Evolutionary conservation across 2,888 invertebrate genomes (phyloP).

Genomic region (Thymelicus acteon): DNA sequence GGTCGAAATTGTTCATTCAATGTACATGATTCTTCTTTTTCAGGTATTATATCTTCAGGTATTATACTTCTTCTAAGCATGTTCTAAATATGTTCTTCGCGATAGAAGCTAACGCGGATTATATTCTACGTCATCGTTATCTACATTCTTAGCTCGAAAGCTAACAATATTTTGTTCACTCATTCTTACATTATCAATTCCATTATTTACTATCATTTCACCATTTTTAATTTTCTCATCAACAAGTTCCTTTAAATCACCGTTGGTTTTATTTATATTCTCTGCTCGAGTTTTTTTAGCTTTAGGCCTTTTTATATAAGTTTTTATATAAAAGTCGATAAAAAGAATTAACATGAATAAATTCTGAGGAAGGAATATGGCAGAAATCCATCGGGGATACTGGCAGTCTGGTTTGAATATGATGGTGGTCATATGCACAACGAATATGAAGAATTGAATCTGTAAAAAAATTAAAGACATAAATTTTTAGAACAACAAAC

Average conservation of each 20-base stretch:
- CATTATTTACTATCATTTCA: neutral
- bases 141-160: neutral
- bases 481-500: neutral
- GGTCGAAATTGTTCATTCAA: too few relatives aligned
- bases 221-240: neutral
- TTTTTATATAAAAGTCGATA: constrained; percentile 87
- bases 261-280: constrained; percentile 3
- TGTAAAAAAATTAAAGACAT: constrained; percentile 57
- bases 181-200: neutral
- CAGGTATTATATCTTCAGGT: too few relatives aligned
- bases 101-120: too few relatives aligned
- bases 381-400: constrained; percentile 83
- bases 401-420: constrained; percentile 81
- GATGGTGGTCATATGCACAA: constrained; percentile 80
- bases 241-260: neutral
- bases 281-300: constrained; percentile 10
- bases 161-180: neutral
- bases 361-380: constrained; percentile 87
- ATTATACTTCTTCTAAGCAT: too few relatives aligned
- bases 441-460: constrained; percentile 86
- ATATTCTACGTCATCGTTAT: neutral
- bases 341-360: constrained; percentile 87
- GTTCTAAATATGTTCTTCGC: too few relatives aligned
- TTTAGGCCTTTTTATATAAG: constrained; percentile 79
- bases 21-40: too few relatives aligned